Evolutionary conservation across 2,113 vertebrate species (phyloP).

Genomic region (Poeciliopsis retropinna): DNA sequence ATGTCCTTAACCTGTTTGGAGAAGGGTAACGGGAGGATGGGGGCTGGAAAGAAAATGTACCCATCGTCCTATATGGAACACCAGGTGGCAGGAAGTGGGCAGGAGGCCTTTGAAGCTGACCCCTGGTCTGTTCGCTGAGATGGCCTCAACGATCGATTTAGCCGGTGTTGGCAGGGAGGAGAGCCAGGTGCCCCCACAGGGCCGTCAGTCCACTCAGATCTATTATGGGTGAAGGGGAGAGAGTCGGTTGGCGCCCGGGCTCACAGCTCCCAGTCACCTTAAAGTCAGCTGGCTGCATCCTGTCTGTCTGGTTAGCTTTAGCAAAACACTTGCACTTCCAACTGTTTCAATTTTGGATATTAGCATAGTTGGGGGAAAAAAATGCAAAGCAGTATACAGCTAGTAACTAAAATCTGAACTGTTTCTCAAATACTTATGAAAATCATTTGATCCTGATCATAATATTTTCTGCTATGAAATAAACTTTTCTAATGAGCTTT

Average conservation of each 20-base stretch:
- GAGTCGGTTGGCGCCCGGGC: conserved; percentile 37
- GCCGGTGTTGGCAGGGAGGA: conserved; percentile 66
- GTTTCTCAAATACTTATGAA: no score
- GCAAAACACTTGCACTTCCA: conserved; percentile 19
- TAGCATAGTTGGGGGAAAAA: background rate
- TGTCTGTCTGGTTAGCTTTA: conserved; percentile 40
- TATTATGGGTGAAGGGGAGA: conserved; percentile 45
- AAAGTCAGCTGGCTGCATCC: conserved; percentile 57
- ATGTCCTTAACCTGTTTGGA: conserved; percentile 64
- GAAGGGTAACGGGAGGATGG: conserved; percentile 45
- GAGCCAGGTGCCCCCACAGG: conserved; percentile 72
- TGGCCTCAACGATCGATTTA: conserved; percentile 67
- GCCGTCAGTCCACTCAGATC: conserved; percentile 53
- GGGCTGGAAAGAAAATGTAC: conserved; percentile 47
- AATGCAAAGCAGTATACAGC: background rate
- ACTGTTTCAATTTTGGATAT: conserved; percentile 27
- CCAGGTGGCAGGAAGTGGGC: conserved; percentile 75
- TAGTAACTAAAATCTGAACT: no score
- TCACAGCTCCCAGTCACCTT: conserved; percentile 41
- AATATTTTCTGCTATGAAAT: background rate
- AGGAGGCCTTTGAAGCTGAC: conserved; percentile 79
- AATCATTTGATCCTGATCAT: background rate
- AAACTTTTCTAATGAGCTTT: background rate
- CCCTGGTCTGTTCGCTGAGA: conserved; percentile 68
- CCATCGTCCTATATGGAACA: conserved; percentile 57